These are phyloP conservation scores for Pteria penguin DNA, from an alignment of 2,888 invertebrate genomes.

Conservation along the genomic window DNA sequence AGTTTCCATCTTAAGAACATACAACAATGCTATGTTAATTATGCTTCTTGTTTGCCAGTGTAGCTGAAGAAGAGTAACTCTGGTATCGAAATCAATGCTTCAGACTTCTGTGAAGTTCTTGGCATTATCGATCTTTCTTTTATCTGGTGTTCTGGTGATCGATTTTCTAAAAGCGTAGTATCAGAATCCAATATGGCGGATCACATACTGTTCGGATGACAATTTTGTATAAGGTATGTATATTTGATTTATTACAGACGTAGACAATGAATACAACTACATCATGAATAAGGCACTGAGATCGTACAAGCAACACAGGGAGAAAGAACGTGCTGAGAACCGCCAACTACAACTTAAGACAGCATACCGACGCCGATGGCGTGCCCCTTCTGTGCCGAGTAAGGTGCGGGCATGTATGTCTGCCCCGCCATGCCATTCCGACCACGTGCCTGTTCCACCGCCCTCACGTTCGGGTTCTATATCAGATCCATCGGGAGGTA, in stretches of 20 bases:
- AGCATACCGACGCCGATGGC: constrained; percentile 48
- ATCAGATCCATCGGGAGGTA: constrained; percentile 15
- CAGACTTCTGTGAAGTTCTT: too few relatives aligned
- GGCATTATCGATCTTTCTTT: too few relatives aligned
- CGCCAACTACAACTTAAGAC: constrained; percentile 50
- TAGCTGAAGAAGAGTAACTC: too few relatives aligned
- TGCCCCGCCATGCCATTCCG: constrained; percentile 50
- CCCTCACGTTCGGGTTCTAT: constrained; percentile 11
- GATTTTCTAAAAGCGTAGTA: neutral
- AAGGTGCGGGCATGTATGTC: constrained; percentile 28
- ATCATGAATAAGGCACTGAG: constrained; percentile 68
- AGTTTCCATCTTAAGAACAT: too few relatives aligned
- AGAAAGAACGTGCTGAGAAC: constrained; percentile 57
- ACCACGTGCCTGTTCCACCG: constrained; percentile 15
- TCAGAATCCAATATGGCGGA: neutral
- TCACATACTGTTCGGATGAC: neutral
- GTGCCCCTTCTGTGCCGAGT: constrained; percentile 48
- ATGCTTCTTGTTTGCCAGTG: too few relatives aligned
- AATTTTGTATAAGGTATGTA: neutral
- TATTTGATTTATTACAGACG: constrained; percentile 52
- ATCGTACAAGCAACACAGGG: constrained; percentile 61
- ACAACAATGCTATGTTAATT: too few relatives aligned
- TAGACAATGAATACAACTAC: constrained; percentile 67
- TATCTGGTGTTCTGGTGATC: too few relatives aligned
- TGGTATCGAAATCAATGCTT: too few relatives aligned